Conservation (phyloP, 2,113 vertebrate genomes). For the Ia io region DNA sequence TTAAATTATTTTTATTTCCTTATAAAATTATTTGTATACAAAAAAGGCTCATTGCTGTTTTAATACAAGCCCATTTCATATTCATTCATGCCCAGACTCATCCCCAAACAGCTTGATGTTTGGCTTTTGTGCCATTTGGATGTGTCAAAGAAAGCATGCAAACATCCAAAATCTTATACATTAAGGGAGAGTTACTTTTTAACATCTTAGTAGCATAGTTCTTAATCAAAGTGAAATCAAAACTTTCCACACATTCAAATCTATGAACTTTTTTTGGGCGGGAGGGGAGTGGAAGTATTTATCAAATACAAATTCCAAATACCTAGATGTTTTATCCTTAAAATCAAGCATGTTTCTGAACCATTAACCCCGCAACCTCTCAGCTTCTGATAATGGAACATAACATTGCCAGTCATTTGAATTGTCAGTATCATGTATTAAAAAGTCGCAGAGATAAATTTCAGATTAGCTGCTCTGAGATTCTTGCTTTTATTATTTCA, state of each 20-base stretch:
- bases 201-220: not conserved
- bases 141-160: not conserved
- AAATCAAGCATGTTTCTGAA: not conserved
- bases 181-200: not conserved
- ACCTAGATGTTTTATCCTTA: not conserved
- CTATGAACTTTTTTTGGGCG: not conserved
- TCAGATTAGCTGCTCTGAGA: not conserved
- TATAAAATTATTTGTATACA: constrained; percentile 2
- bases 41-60: not conserved
- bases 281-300: not conserved
- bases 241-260: not conserved
- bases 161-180: not conserved
- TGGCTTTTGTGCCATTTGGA: not conserved
- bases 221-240: not conserved
- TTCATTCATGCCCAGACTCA: not conserved
- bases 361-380: not conserved
- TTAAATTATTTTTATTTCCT: constrained; percentile 5
- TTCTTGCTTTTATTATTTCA: not conserved
- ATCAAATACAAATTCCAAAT: not conserved
- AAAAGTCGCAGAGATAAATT: not conserved
- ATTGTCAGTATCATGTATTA: not conserved
- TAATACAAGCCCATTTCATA: not conserved
- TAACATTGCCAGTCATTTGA: not conserved
- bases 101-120: not conserved
- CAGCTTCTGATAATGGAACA: not conserved